Evolutionary conservation across 1,140 invertebrate species (phyloP), one percentile per base, ranked within the genome.

Genomic region (Drosophila lini): DNA sequence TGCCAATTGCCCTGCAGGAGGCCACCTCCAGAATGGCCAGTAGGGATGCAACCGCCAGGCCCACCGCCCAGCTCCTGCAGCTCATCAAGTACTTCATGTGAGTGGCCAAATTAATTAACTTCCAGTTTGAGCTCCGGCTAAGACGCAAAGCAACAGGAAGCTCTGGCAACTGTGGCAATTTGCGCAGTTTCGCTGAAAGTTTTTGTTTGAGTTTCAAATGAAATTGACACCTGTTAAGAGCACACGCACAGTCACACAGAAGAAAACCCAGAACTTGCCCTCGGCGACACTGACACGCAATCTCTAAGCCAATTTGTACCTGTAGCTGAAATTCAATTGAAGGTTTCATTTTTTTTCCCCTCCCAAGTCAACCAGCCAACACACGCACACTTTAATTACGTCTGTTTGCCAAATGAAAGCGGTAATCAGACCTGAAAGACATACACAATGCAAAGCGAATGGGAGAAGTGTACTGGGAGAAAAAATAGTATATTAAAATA

Each of bases 51-150:
- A 94, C 96, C 64, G 95, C 96, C 65, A 93, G 98, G 78, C 98
- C 97, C 3, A 97, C 96, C 13, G 96, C 97, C 22, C 97, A 98
- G 92, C 94, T 98, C 53, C 94, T 98, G 60, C 96, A 96, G 13
- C 94, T 98, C 57, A 96, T 97, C 81, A 97, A 97, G 85, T 97
- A 96, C 93, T 97, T 97, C 93, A 95, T 95, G 97, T 98, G 94
- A 94, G 93, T 91, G 77, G 57, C 45, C 45, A 88, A 86, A 80
- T 86, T 81, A 86, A 88, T 88, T 88, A 88, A 88, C 63, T 88
- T 88, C 71, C 55, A 82, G 50, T n/a, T 47, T 13, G 22, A 28
- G 13, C 32, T 22, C 32, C 32, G 32, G 56, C 71, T 48, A 62
- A 77, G 69, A 69, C 44, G 52, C 59, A 78, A 67, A 63, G 62